A percentile compares a stretch with the other conserved stretches of the same genome.
Conservation (phyloP, 2,113 vertebrate species). For the Phylloscopus trochiloides region DNA sequence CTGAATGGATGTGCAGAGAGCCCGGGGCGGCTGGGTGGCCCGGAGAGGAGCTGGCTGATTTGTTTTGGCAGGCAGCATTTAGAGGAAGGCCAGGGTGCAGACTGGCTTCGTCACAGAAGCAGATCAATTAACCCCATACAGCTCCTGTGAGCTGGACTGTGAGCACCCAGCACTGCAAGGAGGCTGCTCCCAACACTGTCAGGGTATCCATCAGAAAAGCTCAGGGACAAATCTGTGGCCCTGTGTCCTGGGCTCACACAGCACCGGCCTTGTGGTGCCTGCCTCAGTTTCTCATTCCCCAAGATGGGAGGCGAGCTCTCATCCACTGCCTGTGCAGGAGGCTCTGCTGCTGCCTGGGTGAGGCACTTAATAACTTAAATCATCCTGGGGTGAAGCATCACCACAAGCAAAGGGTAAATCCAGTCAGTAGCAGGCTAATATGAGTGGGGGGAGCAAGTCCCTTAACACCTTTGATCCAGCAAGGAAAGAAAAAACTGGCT, state of each 20-base stretch:
- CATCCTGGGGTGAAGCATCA: background rate
- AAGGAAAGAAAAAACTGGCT: background rate
- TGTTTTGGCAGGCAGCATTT: slow-evolving; percentile 49
- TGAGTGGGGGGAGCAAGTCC: accelerated
- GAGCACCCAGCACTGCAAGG: background rate
- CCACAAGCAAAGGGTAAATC: background rate
- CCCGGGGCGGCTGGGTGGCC: background rate
- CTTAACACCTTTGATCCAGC: background rate
- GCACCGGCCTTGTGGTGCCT: background rate
- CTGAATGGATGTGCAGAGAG: slow-evolving; percentile 17
- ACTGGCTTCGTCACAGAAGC: slow-evolving; percentile 26
- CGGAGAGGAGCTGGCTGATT: slow-evolving; percentile 26
- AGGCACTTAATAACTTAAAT: background rate
- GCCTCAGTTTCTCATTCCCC: background rate
- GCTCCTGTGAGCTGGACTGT: background rate
- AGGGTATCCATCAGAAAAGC: background rate
- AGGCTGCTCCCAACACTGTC: background rate
- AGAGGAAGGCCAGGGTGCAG: slow-evolving; percentile 19
- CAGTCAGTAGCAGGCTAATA: background rate
- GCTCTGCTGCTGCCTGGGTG: background rate
- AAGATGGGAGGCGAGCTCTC: background rate
- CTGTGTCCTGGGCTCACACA: accelerated
- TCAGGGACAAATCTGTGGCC: accelerated
- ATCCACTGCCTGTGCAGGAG: background rate
- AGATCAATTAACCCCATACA: slow-evolving; percentile 57